Evolutionary conservation across 1,140 invertebrate genomes (phyloP).

Genomic region (Riptortus pedestris): DNA sequence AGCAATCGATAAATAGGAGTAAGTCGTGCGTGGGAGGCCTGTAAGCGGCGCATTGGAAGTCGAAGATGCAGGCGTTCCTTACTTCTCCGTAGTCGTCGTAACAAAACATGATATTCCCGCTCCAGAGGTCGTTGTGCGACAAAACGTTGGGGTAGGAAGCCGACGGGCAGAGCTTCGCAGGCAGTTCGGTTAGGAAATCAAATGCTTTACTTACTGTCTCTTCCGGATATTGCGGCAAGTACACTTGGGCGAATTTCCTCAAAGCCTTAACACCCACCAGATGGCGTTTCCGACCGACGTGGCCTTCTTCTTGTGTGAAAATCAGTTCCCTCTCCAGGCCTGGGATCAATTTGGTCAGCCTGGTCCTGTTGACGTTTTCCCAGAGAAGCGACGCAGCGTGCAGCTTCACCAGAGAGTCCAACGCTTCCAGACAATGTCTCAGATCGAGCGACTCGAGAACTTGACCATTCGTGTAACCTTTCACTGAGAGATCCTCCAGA

Average conservation of each 20-base stretch:
- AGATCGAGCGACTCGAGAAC: neutral
- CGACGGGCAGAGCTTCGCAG: neutral
- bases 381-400: slow-evolving; percentile 10
- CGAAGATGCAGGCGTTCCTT: neutral
- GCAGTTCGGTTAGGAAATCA: neutral
- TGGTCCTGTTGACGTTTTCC: neutral
- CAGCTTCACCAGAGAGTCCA: slow-evolving; percentile 4
- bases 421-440: neutral
- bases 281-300: neutral
- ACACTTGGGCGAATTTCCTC: slow-evolving; percentile 5
- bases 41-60: slow-evolving; percentile 18
- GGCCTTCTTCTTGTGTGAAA: slow-evolving; percentile 4
- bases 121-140: slow-evolving; percentile 17
- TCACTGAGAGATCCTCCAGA: slow-evolving; percentile 7
- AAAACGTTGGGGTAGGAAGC: slow-evolving; percentile 10
- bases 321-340: neutral
- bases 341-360: neutral
- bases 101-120: slow-evolving; percentile 24
- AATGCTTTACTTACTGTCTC: neutral
- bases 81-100: slow-evolving; percentile 1
- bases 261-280: neutral
- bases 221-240: neutral
- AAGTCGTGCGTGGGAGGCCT: slow-evolving; percentile 17
- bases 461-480: neutral
- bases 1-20: neutral